Evolutionary conservation across 2,113 vertebrate genomes (phyloP).

Genomic region (Ammodytes marinus): DNA sequence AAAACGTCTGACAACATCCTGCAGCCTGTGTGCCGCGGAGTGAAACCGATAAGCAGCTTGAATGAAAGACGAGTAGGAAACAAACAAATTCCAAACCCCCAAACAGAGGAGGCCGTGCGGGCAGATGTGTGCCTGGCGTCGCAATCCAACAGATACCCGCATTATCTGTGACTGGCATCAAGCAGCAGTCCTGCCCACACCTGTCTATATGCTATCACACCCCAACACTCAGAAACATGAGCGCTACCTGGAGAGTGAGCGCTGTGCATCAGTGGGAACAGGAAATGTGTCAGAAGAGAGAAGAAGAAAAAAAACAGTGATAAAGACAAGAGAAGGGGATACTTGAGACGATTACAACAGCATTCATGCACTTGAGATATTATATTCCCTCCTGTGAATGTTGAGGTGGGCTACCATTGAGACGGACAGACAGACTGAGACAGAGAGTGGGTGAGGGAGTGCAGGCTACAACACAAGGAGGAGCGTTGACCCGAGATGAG

Average conservation of each 20-base stretch:
- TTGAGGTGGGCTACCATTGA: slow-evolving; percentile 33
- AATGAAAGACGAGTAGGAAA: slow-evolving; percentile 78
- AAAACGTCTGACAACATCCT: slow-evolving; percentile 48
- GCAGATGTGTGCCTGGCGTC: slow-evolving; percentile 67
- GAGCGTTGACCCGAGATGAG: neutral
- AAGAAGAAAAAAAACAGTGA: slow-evolving; percentile 33
- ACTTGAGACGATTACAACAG: slow-evolving; percentile 56
- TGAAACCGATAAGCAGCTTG: slow-evolving; percentile 71
- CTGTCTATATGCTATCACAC: slow-evolving; percentile 61
- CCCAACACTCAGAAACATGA: slow-evolving; percentile 54
- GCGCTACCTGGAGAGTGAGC: slow-evolving; percentile 10
- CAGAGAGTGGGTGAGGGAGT: neutral
- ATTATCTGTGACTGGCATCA: slow-evolving; percentile 84
- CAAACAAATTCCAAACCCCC: slow-evolving; percentile 67
- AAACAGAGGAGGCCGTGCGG: slow-evolving; percentile 60
- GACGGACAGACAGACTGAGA: slow-evolving; percentile 26
- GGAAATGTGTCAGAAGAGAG: slow-evolving; percentile 73
- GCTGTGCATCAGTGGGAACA: slow-evolving; percentile 60
- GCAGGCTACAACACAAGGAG: slow-evolving; percentile 1
- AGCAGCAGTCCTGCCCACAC: slow-evolving; percentile 68
- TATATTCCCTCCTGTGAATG: slow-evolving; percentile 43
- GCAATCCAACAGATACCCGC: slow-evolving; percentile 54
- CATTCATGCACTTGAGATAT: slow-evolving; percentile 50
- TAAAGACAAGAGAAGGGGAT: slow-evolving; percentile 51
- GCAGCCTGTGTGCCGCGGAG: slow-evolving; percentile 27